phyloP scores from a whole-genome alignment of 2,113 vertebrate species.

The Lamprotornis superbus region DNA sequence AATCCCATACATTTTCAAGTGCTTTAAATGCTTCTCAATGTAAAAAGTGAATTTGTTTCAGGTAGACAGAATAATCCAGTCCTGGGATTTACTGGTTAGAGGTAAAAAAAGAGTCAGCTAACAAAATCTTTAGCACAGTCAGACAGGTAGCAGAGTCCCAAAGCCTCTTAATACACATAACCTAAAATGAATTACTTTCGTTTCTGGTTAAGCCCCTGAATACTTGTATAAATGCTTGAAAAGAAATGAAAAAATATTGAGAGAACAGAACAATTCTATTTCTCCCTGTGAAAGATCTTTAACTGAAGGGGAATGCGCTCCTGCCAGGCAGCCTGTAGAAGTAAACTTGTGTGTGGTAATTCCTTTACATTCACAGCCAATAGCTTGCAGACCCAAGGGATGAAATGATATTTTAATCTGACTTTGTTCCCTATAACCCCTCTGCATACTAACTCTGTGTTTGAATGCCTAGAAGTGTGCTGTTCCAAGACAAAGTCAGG shows the following conservation, averaged over 20 bases:
- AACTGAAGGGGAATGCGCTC: background rate
- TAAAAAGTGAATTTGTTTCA: conserved; percentile 26
- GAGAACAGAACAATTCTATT: conserved; percentile 17
- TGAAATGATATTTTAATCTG: background rate
- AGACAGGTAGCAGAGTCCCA: conserved; percentile 47
- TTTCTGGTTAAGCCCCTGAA: conserved; percentile 58
- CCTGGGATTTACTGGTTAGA: conserved; percentile 25
- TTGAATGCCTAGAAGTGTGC: background rate
- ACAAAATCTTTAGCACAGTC: conserved; percentile 32
- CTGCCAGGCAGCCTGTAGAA: background rate
- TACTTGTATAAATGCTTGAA: conserved; percentile 60
- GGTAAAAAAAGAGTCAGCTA: conserved; percentile 6
- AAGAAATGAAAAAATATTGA: conserved; percentile 42
- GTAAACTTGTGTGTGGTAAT: background rate
- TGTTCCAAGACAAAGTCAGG: background rate
- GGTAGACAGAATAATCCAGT: conserved; percentile 5
- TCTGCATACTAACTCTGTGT: background rate
- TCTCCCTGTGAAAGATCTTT: background rate
- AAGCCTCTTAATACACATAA: conserved; percentile 40
- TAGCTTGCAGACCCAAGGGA: background rate
- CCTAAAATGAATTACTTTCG: conserved; percentile 63
- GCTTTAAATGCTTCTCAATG: background rate
- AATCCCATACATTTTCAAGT: conserved; percentile 33
- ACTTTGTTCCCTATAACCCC: background rate
- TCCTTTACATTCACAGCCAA: conserved; percentile 23